These are phyloP conservation scores for Brachylomia viminalis DNA, from an alignment of 2,888 invertebrate genomes.

Conservation along the genomic window DNA sequence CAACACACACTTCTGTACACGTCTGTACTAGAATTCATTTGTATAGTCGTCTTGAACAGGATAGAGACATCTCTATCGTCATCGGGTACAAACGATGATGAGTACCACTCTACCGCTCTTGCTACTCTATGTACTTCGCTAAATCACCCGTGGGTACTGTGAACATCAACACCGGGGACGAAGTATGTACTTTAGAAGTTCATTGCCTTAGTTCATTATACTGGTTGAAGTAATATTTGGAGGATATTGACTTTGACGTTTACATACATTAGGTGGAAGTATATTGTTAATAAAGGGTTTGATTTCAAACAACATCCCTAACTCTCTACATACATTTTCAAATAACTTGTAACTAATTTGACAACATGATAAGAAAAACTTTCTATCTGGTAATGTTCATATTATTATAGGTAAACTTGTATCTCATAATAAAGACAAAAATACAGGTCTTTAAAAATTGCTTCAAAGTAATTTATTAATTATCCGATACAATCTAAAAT, in stretches of 20 bases:
- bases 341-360: neutral
- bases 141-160: slow-evolving; percentile 49
- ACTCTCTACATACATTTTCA: neutral
- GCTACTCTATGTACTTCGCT: slow-evolving; percentile 56
- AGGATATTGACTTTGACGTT: slow-evolving; percentile 8
- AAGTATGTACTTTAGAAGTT: slow-evolving; percentile 20
- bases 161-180: slow-evolving; percentile 22
- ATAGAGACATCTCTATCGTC: slow-evolving; percentile 61
- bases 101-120: slow-evolving; percentile 53
- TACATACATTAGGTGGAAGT: neutral
- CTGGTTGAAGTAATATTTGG: neutral
- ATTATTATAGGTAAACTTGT: neutral
- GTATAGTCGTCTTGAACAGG: slow-evolving; percentile 57
- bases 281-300: neutral
- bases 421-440: neutral
- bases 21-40: slow-evolving; percentile 57
- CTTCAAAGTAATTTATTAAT: neutral
- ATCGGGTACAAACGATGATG: slow-evolving; percentile 56
- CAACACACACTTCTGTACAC: slow-evolving; percentile 21
- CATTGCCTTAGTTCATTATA: slow-evolving; percentile 7
- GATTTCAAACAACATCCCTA: neutral
- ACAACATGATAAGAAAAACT: neutral
- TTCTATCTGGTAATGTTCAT: neutral
- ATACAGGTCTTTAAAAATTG: neutral
- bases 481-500: neutral